Evolutionary conservation across 2,888 invertebrate species (phyloP).

Genomic region (Leptopilina syphax): DNA sequence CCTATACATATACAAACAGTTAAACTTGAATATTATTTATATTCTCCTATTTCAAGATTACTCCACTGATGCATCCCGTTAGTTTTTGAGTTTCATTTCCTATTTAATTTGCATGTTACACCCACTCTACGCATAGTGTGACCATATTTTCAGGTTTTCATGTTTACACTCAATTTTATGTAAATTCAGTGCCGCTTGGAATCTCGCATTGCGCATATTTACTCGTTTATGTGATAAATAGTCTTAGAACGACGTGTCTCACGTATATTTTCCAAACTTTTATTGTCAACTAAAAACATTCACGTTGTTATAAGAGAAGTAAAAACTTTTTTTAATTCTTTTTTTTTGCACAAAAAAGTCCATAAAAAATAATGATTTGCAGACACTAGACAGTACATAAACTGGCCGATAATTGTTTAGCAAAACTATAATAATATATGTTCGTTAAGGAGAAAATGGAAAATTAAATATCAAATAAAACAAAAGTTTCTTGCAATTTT

Average conservation of each 20-base stretch:
- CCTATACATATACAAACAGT: background rate
- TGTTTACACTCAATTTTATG: conserved; percentile 38
- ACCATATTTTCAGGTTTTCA: conserved; percentile 37
- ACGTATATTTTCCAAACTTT: background rate
- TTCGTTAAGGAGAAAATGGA: no score
- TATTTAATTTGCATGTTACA: conserved; percentile 34
- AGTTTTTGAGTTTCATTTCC: conserved; percentile 23
- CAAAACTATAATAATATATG: no score
- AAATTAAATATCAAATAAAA: no score
- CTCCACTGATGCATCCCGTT: conserved; percentile 26
- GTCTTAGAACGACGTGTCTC: background rate
- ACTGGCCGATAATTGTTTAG: no score
- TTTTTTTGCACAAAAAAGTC: no score
- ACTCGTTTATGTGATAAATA: conserved; percentile 3
- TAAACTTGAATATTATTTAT: conserved; percentile 16
- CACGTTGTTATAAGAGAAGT: background rate
- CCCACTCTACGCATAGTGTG: background rate
- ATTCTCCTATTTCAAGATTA: conserved; percentile 22
- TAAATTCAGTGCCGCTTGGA: conserved; percentile 22
- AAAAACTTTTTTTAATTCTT: background rate
- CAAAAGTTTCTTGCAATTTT: no score
- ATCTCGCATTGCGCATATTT: background rate
- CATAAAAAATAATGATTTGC: no score
- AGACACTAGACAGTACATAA: no score
- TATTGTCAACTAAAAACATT: conserved; percentile 1